Evolutionary conservation across 2,113 vertebrate species (phyloP).

Genomic region (Eptesicus fuscus): DNA sequence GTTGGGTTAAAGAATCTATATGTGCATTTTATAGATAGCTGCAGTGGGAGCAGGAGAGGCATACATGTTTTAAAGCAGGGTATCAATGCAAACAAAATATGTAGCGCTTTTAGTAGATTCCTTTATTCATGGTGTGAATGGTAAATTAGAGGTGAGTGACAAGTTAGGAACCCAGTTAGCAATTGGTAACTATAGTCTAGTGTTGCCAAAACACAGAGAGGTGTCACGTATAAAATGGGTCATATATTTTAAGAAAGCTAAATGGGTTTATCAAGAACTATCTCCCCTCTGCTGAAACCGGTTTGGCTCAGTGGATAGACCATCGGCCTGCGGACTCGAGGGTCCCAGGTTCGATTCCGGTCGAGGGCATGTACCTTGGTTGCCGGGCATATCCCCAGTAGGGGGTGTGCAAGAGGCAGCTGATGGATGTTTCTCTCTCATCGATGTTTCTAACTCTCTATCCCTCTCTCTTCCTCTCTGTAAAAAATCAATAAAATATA

Average conservation of each 20-base stretch:
- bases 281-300: neutral
- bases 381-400: too few relatives aligned
- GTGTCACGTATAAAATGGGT: neutral
- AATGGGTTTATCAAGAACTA: neutral
- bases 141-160: neutral
- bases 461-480: too few relatives aligned
- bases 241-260: neutral
- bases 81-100: neutral
- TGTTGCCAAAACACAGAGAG: neutral
- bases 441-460: too few relatives aligned
- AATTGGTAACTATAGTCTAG: neutral
- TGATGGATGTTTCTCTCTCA: too few relatives aligned
- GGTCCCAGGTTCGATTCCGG: too few relatives aligned
- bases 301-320: too few relatives aligned
- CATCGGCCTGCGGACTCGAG: too few relatives aligned
- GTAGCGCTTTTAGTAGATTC: neutral
- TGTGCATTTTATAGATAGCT: neutral
- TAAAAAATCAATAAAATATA: too few relatives aligned
- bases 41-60: neutral
- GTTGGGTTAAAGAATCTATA: neutral
- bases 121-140: neutral
- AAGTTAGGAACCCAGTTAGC: neutral
- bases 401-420: too few relatives aligned
- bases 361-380: too few relatives aligned
- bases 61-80: neutral